A percentile compares a stretch with the other conserved stretches of the same genome.
Conservation (phyloP, 35 echinoderm and acorn worm species). For the Apostichopus californicus region DNA sequence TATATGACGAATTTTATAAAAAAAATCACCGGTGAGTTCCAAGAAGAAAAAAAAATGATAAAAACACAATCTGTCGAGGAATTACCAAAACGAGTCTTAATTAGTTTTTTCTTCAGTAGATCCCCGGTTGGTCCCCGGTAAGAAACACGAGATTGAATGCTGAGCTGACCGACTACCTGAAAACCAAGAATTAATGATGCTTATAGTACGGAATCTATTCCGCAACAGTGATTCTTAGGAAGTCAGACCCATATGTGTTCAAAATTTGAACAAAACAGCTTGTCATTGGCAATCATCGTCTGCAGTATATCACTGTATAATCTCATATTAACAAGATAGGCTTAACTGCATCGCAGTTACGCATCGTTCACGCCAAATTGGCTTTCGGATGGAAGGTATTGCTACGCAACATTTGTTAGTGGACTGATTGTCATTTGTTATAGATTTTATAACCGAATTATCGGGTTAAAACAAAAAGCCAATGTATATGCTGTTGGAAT, state of each 20-base stretch:
- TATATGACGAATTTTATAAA: too few species aligned
- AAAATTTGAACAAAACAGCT: conserved; percentile 47
- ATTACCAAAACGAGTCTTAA: conserved; percentile 40
- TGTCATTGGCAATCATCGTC: conserved; percentile 17
- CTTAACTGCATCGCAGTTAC: conserved; percentile 16
- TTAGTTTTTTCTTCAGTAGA: conserved; percentile 13
- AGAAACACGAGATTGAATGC: neutral
- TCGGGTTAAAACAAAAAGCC: too few species aligned
- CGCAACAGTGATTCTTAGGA: conserved; percentile 28
- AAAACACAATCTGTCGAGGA: conserved; percentile 33
- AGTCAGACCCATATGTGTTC: conserved; percentile 32
- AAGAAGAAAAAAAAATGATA: neutral
- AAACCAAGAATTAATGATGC: neutral
- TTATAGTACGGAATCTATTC: conserved; percentile 8
- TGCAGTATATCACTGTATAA: conserved; percentile 41
- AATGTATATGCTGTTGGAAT: too few species aligned
- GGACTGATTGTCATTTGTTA: neutral
- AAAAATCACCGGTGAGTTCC: neutral
- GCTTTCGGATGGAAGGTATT: neutral
- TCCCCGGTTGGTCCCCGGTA: neutral
- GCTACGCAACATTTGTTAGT: conserved; percentile 30
- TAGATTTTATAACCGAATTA: neutral
- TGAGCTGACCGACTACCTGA: neutral
- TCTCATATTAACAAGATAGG: conserved; percentile 28
- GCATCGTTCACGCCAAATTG: conserved; percentile 38